Base-by-base conservation (phyloP, 2,888 invertebrate genomes). In the Cheilosia scutellata region DNA sequence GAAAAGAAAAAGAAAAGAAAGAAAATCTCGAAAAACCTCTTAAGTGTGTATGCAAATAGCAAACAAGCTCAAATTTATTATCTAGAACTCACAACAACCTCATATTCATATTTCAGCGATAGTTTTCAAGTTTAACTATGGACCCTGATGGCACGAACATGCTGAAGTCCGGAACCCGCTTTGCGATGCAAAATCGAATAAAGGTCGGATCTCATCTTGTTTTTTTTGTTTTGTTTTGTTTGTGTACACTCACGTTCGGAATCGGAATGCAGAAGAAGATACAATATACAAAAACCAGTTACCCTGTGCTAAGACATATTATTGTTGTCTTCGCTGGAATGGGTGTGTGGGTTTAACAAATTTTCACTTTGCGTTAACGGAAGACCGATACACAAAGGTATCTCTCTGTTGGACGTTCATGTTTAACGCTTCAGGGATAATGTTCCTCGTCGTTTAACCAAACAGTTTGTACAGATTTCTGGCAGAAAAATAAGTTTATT, bases 221-320 rank as follows among this genome's bases (percentile, higher is more conserved):
- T 57, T 9, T 65, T 31, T 68, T 11, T 37, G 9, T 9, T 37
- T 37, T 11, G 0, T 37, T 37, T 11, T 4, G 37, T 55, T 44
- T 20, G 29, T 68, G 20, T 11, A 65, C 58, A 16, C 65, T 65
- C 40, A 72, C 57, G 57, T 79, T 37, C 37, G 11, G 37, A 37
- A 37, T 71, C 49, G 78, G 78, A 71, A 78, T 78, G 57, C 65
- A 65, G 82, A 82, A 82, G 76, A 75, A 71, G 58, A 37, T 11
- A 37, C 37, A 76, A 82, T 63, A 82, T 60, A 70, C 65, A 58
- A 55, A 75, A 82, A 82, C 82, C 82, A 76, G 82, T 82, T 82
- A 70, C 42, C 31, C 55, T 49, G 49, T 55, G 20, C 44, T 53
- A 40, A 42, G 13, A 37, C 20, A 5, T 31, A 16, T 37, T 25